Evolutionary conservation across 2,888 invertebrate genomes (phyloP).

Genomic region (Diaphora mendica): DNA sequence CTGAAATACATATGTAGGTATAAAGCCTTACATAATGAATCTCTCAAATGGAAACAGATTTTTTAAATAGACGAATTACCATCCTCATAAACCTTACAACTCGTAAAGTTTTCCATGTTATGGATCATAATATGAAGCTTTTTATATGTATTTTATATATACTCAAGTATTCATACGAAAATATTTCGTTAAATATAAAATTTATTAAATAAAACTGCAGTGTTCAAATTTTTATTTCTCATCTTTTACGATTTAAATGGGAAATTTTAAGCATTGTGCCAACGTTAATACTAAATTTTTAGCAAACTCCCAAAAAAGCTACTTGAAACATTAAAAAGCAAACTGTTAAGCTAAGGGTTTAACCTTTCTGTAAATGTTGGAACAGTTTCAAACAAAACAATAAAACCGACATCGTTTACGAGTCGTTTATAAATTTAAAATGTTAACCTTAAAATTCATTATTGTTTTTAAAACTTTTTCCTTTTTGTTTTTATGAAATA

Average conservation of each 20-base stretch:
- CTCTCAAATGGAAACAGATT: background rate
- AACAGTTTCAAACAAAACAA: conserved; percentile 1
- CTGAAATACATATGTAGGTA: background rate
- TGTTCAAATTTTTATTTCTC: background rate
- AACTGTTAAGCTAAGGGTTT: background rate
- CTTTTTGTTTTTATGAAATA: background rate
- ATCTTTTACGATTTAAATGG: background rate
- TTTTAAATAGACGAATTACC: background rate
- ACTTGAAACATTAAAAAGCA: background rate
- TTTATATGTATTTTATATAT: background rate
- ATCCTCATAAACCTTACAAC: background rate
- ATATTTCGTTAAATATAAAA: background rate
- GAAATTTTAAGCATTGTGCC: background rate
- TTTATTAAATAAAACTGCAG: background rate
- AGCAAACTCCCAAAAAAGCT: background rate
- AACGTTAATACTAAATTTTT: background rate
- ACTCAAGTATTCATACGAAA: background rate
- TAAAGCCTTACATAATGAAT: background rate
- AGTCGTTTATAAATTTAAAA: background rate
- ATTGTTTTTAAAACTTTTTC: background rate
- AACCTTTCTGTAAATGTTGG: background rate
- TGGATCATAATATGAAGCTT: background rate
- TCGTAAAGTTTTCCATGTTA: background rate
- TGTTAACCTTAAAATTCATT: background rate
- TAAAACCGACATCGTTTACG: background rate